A percentile compares a stretch with the other conserved stretches of the same genome.
phyloP scores from a whole-genome alignment of 2,113 vertebrate genomes.

The Oryzias woworae region DNA sequence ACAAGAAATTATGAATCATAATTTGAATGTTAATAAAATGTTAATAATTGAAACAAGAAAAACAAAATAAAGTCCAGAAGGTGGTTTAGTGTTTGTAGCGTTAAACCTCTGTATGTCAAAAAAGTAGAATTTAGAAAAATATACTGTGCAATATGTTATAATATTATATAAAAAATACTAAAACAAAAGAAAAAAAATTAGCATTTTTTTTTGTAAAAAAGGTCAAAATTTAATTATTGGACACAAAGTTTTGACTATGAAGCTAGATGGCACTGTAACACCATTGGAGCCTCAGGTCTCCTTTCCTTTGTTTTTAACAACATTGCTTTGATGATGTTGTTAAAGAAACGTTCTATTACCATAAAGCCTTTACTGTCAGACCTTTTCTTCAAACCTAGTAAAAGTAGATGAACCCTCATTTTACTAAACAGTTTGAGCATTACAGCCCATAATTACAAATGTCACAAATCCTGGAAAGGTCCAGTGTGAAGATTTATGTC shows the following conservation, averaged over 20 bases:
- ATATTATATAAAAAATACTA: neutral
- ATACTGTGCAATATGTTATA: neutral
- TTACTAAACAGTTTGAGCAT: neutral
- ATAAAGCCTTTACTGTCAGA: neutral
- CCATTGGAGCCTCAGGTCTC: neutral
- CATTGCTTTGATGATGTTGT: conserved; percentile 27
- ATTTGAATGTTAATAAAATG: no score
- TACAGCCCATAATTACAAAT: no score
- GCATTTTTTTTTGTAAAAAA: neutral
- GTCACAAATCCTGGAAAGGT: no score
- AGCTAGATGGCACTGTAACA: conserved; percentile 68
- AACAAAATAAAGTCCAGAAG: no score
- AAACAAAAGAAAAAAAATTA: neutral
- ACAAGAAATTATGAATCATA: no score
- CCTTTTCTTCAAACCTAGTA: neutral
- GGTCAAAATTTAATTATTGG: neutral
- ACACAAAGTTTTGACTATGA: neutral
- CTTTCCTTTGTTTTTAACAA: conserved; percentile 46
- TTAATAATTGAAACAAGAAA: no score
- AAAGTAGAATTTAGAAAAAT: no score
- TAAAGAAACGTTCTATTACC: conserved; percentile 13
- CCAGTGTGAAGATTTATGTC: no score
- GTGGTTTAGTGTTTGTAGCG: no score
- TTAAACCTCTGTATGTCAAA: no score
- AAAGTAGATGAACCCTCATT: neutral